Conservation (phyloP, 2,113 vertebrate species). For the Serilophus lunatus region DNA sequence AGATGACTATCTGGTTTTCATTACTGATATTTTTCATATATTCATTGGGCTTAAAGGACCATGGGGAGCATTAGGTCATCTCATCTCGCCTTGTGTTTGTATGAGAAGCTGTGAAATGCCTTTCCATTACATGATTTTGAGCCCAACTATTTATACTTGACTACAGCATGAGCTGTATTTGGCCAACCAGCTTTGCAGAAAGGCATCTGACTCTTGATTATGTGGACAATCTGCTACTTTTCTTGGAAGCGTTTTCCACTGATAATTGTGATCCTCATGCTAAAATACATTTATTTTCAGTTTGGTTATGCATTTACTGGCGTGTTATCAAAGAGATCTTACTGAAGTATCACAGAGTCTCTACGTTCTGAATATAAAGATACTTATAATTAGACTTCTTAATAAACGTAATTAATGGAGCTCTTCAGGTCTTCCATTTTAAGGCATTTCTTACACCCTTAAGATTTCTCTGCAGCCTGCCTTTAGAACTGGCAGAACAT, state of each 20-base stretch:
- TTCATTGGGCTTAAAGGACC: neutral
- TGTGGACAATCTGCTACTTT: neutral
- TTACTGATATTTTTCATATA: neutral
- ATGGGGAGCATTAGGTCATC: slow-evolving; percentile 7
- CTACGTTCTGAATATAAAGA: neutral
- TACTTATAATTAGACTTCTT: neutral
- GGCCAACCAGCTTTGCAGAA: neutral
- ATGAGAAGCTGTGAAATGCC: neutral
- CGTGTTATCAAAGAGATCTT: neutral
- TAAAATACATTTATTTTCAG: neutral
- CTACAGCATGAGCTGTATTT: neutral
- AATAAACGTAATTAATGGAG: neutral
- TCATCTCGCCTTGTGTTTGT: neutral
- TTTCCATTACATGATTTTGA: neutral
- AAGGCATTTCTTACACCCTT: neutral
- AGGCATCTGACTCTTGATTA: neutral
- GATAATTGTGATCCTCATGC: neutral
- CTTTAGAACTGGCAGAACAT: neutral
- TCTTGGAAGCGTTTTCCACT: neutral
- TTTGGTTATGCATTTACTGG: neutral
- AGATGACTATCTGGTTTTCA: slow-evolving; percentile 31
- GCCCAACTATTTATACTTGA: neutral
- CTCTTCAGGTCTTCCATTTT: neutral
- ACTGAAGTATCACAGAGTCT: neutral
- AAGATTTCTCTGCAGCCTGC: neutral